Percentiles rank a stretch among this genome's conserved stretches.
These are phyloP conservation scores for Branchipolynoe longqiensis DNA, from an alignment of 2,888 invertebrate species.

Conservation along the genomic window DNA sequence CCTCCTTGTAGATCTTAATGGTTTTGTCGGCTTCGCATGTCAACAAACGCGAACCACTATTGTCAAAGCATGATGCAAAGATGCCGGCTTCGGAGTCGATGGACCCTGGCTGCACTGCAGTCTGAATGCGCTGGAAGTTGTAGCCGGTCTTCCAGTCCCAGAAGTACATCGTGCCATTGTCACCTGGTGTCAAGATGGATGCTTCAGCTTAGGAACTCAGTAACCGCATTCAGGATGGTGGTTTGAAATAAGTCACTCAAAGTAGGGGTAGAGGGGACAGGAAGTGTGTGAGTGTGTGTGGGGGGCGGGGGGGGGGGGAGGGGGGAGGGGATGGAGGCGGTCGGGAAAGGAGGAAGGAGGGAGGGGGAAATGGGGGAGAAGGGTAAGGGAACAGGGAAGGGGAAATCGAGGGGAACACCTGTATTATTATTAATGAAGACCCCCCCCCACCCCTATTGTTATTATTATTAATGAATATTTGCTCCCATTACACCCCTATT, in stretches of 20 bases:
- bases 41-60: conserved; percentile 95
- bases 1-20: conserved; percentile 98
- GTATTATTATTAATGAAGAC: no score
- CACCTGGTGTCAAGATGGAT: no score
- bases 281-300: no score
- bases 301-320: background rate
- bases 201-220: no score
- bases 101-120: conserved; percentile 98
- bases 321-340: background rate
- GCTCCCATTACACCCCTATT: no score
- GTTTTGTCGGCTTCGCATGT: conserved; percentile 99
- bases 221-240: no score
- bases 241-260: no score
- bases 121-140: conserved; percentile 93
- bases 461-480: no score
- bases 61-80: conserved; percentile 96
- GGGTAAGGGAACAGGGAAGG: background rate
- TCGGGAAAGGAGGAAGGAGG: background rate
- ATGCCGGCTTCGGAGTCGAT: conserved; percentile 99
- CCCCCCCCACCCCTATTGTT: no score
- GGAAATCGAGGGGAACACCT: background rate
- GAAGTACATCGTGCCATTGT: conserved; percentile 97
- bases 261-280: no score
- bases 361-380: background rate
- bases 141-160: conserved; percentile 99